Conservation (phyloP, 1,140 invertebrate genomes). For the Drosophila sturtevanti region DNA sequence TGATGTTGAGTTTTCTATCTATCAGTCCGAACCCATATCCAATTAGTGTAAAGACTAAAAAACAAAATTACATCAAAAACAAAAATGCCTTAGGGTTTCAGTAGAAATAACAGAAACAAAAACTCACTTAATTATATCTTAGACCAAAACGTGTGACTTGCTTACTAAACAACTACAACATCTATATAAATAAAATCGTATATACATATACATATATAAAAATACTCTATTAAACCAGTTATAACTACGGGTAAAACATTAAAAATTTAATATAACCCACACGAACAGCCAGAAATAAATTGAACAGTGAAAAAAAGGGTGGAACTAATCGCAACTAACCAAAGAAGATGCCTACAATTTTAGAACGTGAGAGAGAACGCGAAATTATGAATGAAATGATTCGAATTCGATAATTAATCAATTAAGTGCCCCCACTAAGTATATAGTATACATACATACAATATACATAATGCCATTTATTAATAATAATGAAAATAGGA, state of each 20-base stretch:
- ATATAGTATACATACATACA: background rate
- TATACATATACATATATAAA: background rate
- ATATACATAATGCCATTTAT: background rate
- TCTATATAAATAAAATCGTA: background rate
- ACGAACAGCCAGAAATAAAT: slow-evolving; percentile 39
- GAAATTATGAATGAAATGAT: slow-evolving; percentile 12
- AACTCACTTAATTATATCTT: slow-evolving; percentile 43
- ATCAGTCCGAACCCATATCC: slow-evolving; percentile 3
- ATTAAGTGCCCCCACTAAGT: slow-evolving; percentile 60
- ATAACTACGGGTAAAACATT: slow-evolving; percentile 66
- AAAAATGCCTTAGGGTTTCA: slow-evolving; percentile 77
- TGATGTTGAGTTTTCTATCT: background rate
- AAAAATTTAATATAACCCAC: slow-evolving; percentile 27
- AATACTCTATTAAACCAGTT: slow-evolving; percentile 55
- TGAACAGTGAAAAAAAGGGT: slow-evolving; percentile 18
- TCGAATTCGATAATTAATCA: slow-evolving; percentile 41
- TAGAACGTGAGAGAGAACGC: slow-evolving; percentile 5
- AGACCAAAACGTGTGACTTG: slow-evolving; percentile 64
- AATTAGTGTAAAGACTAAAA: slow-evolving; percentile 36
- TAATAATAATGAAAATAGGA: background rate
- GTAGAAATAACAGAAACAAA: slow-evolving; percentile 59
- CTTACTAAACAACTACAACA: slow-evolving; percentile 1
- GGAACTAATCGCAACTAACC: background rate
- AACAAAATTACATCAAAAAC: slow-evolving; percentile 12
- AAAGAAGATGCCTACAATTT: slow-evolving; percentile 2